phyloP scores from a whole-genome alignment of 1,140 invertebrate genomes.

The Drosophila quadrilineata region DNA sequence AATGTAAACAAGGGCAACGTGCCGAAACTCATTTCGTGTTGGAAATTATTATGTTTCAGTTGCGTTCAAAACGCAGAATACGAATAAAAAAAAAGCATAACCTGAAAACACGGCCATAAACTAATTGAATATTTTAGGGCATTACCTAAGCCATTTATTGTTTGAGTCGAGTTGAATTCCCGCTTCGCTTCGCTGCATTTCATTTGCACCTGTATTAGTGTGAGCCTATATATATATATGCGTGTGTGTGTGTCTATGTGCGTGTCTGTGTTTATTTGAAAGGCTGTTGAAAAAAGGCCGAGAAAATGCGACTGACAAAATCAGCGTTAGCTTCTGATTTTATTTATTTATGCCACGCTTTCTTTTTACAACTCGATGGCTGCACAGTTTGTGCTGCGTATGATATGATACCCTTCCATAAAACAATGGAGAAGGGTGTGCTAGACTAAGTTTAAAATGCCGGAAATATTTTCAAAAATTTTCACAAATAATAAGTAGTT shows the following conservation, averaged over 20 bases:
- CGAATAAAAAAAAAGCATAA: conserved; percentile 19
- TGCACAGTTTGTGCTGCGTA: background rate
- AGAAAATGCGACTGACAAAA: conserved; percentile 37
- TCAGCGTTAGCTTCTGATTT: conserved; percentile 59
- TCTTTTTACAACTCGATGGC: conserved; percentile 33
- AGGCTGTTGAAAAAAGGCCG: conserved; percentile 9
- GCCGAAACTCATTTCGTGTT: conserved; percentile 49
- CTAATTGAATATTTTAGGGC: conserved; percentile 76
- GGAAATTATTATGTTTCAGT: conserved; percentile 39
- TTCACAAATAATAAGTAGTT: too few species aligned
- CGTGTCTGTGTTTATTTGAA: background rate
- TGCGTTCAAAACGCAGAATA: background rate
- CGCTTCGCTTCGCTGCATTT: conserved; percentile 69
- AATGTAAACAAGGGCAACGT: conserved; percentile 19
- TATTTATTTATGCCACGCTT: conserved; percentile 64
- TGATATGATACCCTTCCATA: background rate
- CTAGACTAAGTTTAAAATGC: too few species aligned
- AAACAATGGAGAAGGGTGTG: background rate
- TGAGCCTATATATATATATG: too few species aligned
- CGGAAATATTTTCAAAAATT: too few species aligned
- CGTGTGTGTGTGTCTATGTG: background rate
- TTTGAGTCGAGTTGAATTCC: too few species aligned
- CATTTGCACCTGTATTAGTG: conserved; percentile 69
- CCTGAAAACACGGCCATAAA: conserved; percentile 70
- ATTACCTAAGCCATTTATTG: conserved; percentile 79